phyloP scores from a whole-genome alignment of 2,797 vertebrate genomes.

The Halcyon smyrnensis region DNA sequence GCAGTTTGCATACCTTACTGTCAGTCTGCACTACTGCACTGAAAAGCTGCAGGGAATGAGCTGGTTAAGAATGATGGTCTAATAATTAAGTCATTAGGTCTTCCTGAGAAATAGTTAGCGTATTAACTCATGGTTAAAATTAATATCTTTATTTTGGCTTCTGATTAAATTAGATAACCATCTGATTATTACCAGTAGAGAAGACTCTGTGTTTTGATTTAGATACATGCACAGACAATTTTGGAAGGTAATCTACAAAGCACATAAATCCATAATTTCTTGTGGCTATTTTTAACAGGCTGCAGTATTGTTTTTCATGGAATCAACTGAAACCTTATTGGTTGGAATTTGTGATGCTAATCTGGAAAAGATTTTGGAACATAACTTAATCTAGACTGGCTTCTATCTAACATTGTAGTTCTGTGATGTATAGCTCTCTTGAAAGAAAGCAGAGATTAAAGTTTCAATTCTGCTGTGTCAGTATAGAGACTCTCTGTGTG shows the following conservation, averaged over 20 bases:
- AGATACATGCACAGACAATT: background rate
- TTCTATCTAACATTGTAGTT: background rate
- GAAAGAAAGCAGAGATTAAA: background rate
- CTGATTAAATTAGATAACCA: slow-evolving; percentile 4
- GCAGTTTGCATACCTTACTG: too few species aligned
- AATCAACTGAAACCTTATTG: background rate
- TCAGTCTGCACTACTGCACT: too few species aligned
- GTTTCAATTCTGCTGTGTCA: background rate
- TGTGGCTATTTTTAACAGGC: background rate
- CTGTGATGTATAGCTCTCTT: background rate
- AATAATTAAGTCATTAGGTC: too few species aligned
- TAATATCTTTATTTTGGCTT: slow-evolving; percentile 49
- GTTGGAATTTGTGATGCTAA: background rate
- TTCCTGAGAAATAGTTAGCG: slow-evolving; percentile 60
- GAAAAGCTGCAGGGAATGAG: too few species aligned
- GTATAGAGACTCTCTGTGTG: background rate
- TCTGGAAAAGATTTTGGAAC: background rate
- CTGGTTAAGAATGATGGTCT: too few species aligned
- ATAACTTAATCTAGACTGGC: background rate
- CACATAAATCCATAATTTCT: background rate
- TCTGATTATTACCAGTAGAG: background rate
- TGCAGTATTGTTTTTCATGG: background rate
- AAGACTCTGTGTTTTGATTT: background rate
- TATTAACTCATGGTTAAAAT: slow-evolving; percentile 67
- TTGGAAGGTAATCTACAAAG: background rate